Evolutionary conservation across 2,113 vertebrate species (phyloP).

Genomic region (Paraplagusia blochii): DNA sequence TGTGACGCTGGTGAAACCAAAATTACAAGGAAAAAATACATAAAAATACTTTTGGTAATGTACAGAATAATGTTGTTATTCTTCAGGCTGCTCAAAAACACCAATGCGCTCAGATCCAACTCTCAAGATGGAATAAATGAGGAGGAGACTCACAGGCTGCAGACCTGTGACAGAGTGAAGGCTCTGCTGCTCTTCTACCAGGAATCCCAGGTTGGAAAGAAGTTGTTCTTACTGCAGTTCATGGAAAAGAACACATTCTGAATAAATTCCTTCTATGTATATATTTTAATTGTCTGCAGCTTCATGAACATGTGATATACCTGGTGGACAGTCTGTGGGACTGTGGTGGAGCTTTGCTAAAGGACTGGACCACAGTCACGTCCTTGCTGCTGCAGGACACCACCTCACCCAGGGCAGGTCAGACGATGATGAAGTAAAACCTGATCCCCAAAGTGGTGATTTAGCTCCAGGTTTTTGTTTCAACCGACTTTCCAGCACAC

Average conservation of each 20-base stretch:
- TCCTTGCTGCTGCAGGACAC: constrained; percentile 76
- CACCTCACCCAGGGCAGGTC: constrained; percentile 65
- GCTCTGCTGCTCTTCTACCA: constrained; percentile 80
- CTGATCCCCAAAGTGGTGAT: no score
- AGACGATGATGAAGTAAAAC: background rate
- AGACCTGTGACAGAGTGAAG: constrained; percentile 66
- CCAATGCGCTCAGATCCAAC: constrained; percentile 41
- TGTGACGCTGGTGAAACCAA: constrained; percentile 23
- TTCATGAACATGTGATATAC: constrained; percentile 86
- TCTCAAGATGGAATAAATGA: constrained; percentile 43
- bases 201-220: constrained; percentile 79
- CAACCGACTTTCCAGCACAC: no score
- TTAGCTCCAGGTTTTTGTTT: no score
- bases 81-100: constrained; percentile 74
- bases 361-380: constrained; percentile 86
- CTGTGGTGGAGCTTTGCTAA: constrained; percentile 80
- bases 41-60: background rate
- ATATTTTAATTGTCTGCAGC: constrained; percentile 54
- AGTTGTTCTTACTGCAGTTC: background rate
- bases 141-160: constrained; percentile 53
- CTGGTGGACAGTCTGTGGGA: constrained; percentile 93
- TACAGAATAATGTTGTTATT: constrained; percentile 10
- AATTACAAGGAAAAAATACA: background rate
- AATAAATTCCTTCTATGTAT: background rate
- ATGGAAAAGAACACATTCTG: background rate